Conservation (phyloP, 2,797 vertebrate genomes). For the Hydrophis major region DNA sequence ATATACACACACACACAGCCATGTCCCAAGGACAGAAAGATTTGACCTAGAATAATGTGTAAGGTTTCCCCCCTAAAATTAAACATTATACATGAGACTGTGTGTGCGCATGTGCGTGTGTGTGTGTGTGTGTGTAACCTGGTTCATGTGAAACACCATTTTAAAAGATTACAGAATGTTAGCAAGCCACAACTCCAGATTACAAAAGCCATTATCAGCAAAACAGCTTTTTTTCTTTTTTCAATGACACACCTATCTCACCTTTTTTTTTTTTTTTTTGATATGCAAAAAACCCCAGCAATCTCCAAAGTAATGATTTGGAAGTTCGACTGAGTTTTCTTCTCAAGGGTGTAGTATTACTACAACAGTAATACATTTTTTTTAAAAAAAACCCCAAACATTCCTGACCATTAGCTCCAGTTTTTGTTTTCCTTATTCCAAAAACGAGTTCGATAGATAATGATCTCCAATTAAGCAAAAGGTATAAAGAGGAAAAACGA, state of each 20-base stretch:
- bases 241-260: neutral
- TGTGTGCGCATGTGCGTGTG: no score
- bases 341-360: neutral
- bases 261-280: neutral
- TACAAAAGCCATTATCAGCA: neutral
- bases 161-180: constrained; percentile 38
- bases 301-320: neutral
- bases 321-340: neutral
- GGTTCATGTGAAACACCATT: constrained; percentile 22
- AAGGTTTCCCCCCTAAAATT: neutral
- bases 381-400: neutral
- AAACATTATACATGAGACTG: constrained; percentile 13
- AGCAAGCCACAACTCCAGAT: constrained; percentile 30
- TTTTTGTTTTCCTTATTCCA: neutral
- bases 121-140: no score
- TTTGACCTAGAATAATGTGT: constrained; percentile 20
- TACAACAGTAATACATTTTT: neutral
- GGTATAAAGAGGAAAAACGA: neutral
- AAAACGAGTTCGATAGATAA: constrained; percentile 23
- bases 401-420: neutral
- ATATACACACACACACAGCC: constrained; percentile 23
- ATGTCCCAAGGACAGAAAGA: constrained; percentile 34
- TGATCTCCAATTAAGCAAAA: constrained; percentile 35
- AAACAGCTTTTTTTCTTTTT: constrained; percentile 10
- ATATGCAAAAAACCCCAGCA: neutral